phyloP scores from a whole-genome alignment of 2,113 vertebrate genomes.

The Passer montanus region DNA sequence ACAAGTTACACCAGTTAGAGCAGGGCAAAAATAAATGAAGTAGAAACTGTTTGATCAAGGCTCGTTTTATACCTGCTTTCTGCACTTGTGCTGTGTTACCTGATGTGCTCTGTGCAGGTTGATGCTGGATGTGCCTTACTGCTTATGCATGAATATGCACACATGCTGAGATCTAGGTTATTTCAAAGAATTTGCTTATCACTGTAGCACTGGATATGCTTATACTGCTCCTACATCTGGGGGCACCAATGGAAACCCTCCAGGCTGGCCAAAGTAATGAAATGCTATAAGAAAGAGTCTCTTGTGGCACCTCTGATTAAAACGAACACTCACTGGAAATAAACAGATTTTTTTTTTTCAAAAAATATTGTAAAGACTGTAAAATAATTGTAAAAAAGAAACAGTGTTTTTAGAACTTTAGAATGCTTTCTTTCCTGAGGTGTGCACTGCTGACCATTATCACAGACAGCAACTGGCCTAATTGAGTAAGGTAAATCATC shows the following conservation, averaged over 20 bases:
- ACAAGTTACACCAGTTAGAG: constrained; percentile 89
- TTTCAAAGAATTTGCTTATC: constrained; percentile 14
- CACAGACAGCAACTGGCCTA: background rate
- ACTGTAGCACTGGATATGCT: background rate
- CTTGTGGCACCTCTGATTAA: background rate
- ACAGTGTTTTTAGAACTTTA: background rate
- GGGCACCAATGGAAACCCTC: background rate
- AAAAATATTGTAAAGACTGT: no score
- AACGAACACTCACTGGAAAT: background rate
- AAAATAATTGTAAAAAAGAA: background rate
- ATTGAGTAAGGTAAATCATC: background rate
- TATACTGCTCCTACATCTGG: background rate
- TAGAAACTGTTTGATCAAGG: constrained; percentile 83
- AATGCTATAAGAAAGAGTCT: background rate
- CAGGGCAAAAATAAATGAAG: constrained; percentile 80
- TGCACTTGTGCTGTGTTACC: constrained; percentile 35
- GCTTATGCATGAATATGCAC: background rate
- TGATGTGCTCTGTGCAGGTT: constrained; percentile 9
- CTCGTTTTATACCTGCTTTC: constrained; percentile 62
- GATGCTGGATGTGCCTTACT: background rate
- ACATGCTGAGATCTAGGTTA: background rate
- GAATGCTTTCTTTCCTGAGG: background rate
- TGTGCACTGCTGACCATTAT: background rate
- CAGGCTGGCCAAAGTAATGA: background rate
- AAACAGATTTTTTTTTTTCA: no score